Conservation (phyloP, 2,113 vertebrate genomes). For the Grallaria varia region DNA sequence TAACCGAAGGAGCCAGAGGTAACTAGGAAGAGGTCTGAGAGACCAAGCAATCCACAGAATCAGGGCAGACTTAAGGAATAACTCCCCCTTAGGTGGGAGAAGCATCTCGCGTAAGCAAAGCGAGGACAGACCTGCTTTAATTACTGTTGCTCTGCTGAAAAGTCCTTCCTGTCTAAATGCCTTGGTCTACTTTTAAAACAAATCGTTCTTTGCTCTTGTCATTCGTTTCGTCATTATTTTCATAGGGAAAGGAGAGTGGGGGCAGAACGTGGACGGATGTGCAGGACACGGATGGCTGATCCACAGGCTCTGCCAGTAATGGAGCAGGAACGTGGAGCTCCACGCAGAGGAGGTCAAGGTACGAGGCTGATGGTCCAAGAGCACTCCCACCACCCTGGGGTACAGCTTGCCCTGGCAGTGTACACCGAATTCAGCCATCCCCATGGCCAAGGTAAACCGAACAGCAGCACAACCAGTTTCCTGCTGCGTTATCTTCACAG, state of each 20-base stretch:
- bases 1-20: not conserved
- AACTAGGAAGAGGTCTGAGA: not conserved
- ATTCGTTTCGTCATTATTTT: not conserved
- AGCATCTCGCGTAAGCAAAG: not conserved
- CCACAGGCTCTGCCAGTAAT: not conserved
- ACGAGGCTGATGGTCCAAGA: not conserved
- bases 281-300: not conserved
- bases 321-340: not conserved
- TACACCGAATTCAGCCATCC: not conserved
- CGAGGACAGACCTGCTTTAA: not conserved
- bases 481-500: not conserved
- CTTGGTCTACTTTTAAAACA: not conserved
- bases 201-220: not conserved
- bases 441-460: not conserved
- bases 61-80: not conserved
- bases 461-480: not conserved
- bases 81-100: not conserved
- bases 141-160: not conserved
- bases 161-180: not conserved
- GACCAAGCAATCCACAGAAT: not conserved
- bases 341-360: not conserved
- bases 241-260: not conserved
- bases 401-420: not conserved
- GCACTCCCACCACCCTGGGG: not conserved
- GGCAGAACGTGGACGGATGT: not conserved